Conservation (phyloP, 2,113 vertebrate genomes). For the Ochotona princeps region DNA sequence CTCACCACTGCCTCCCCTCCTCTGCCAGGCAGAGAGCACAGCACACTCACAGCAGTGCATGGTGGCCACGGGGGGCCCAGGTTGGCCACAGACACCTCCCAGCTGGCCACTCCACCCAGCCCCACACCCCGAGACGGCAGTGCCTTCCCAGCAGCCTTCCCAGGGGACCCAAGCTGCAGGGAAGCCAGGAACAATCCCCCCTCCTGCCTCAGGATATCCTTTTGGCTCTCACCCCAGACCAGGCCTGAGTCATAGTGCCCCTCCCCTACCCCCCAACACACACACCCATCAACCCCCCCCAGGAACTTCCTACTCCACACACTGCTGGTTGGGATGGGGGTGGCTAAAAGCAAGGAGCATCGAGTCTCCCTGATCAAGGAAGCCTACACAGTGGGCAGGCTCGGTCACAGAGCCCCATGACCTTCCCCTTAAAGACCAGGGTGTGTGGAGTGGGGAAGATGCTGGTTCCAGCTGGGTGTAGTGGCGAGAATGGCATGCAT, state of each 20-base stretch:
- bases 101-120: not conserved
- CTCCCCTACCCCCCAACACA: slow-evolving; percentile 5
- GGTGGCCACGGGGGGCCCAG: not conserved
- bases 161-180: slow-evolving; percentile 60
- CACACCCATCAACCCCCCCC: slow-evolving; percentile 54
- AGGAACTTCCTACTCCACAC: slow-evolving; percentile 71
- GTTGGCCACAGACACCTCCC: not conserved
- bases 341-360: not conserved
- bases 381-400: not conserved
- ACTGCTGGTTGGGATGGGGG: not conserved
- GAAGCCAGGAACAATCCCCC: slow-evolving; percentile 70
- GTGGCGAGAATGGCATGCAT: not conserved
- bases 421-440: not conserved
- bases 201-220: slow-evolving; percentile 79
- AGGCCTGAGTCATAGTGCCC: slow-evolving; percentile 76
- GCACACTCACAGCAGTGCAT: not conserved
- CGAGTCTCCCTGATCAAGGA: slow-evolving; percentile 7
- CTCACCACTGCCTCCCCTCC: slow-evolving; percentile 22
- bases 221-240: slow-evolving; percentile 78
- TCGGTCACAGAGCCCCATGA: not conserved
- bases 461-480: not conserved
- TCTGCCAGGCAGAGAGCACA: slow-evolving; percentile 15
- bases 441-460: not conserved
- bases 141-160: slow-evolving; percentile 46
- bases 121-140: slow-evolving; percentile 12